Evolutionary conservation across 2,113 vertebrate species (phyloP).

Genomic region (Centropus unirufus): DNA sequence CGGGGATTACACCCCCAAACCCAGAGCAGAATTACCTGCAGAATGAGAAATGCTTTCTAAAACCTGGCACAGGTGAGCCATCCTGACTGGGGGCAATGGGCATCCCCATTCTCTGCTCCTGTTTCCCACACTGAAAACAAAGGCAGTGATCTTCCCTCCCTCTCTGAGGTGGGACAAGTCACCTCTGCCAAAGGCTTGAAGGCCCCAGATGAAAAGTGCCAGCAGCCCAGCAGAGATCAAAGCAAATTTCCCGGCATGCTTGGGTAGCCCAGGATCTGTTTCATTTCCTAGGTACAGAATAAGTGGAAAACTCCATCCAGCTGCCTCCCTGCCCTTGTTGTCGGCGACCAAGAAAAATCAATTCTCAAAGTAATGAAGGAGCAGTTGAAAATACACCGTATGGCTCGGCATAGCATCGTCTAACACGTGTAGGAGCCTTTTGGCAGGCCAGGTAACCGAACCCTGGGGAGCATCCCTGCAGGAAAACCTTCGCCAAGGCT

Average conservation of each 20-base stretch:
- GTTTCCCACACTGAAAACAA: background rate
- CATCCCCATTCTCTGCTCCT: background rate
- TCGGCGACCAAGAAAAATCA: background rate
- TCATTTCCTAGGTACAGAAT: background rate
- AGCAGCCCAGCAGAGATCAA: conserved; percentile 2
- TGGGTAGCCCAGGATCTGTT: conserved; percentile 11
- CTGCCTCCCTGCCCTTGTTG: background rate
- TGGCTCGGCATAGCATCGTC: accelerated
- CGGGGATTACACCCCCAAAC: background rate
- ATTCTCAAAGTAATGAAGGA: conserved; percentile 13
- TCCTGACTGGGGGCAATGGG: accelerated
- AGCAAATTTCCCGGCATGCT: background rate
- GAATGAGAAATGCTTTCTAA: background rate
- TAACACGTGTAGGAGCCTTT: background rate
- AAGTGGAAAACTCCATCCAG: conserved; percentile 1
- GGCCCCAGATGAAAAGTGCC: background rate
- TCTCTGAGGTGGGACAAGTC: background rate
- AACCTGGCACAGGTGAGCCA: accelerated
- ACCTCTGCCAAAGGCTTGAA: background rate
- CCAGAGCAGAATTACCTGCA: background rate
- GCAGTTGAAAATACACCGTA: background rate
- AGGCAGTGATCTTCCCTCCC: background rate
- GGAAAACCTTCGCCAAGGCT: background rate
- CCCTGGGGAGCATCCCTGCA: background rate
- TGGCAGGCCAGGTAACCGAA: background rate